phyloP scores from a whole-genome alignment of 2,888 invertebrate species.

The Linhomoeus sp. region DNA sequence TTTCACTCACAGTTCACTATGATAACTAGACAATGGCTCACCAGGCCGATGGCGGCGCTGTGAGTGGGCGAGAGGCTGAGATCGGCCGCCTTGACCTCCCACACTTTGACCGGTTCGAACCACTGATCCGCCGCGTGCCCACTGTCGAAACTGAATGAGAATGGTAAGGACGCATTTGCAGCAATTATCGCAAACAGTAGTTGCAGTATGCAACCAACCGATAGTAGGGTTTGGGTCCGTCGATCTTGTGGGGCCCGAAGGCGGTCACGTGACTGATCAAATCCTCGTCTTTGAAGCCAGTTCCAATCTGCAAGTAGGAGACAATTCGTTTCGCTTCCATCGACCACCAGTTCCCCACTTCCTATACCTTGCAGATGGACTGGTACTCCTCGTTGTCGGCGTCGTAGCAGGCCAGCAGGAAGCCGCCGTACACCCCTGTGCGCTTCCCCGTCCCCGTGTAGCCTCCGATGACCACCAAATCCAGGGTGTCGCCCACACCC shows the following conservation, averaged over 20 bases:
- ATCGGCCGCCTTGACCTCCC: conserved; percentile 95
- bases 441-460: conserved; percentile 72
- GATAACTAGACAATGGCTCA: conserved; percentile 29
- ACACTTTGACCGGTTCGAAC: conserved; percentile 64
- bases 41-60: conserved; percentile 57
- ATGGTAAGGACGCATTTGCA: no score
- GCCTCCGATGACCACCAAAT: conserved; percentile 83
- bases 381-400: conserved; percentile 73
- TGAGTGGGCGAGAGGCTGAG: conserved; percentile 85
- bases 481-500: conserved; percentile 84
- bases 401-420: conserved; percentile 80
- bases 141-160: conserved; percentile 41
- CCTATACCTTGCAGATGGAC: conserved; percentile 72
- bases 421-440: conserved; percentile 79
- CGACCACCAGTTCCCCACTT: no score
- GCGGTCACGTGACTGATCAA: conserved; percentile 52
- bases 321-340: not conserved
- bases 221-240: conserved; percentile 24
- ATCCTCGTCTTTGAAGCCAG: conserved; percentile 81
- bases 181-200: no score
- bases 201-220: no score
- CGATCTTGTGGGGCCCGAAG: conserved; percentile 53
- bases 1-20: no score
- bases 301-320: conserved; percentile 46
- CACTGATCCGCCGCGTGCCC: conserved; percentile 60